These are phyloP conservation scores for Lycorma delicatula DNA, from an alignment of 1,140 invertebrate species.

Conservation along the genomic window DNA sequence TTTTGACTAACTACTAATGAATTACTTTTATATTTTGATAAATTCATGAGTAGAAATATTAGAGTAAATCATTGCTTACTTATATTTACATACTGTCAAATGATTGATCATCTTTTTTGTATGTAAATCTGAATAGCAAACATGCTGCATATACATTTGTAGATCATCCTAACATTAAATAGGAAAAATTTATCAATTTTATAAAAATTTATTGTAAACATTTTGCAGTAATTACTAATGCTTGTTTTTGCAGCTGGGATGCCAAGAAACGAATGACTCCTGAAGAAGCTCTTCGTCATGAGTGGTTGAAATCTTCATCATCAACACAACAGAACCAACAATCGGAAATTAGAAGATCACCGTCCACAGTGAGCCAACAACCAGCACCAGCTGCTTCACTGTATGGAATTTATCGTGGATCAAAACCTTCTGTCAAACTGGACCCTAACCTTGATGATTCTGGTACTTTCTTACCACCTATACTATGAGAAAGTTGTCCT, in stretches of 20 bases:
- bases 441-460: conserved; percentile 54
- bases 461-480: conserved; percentile 55
- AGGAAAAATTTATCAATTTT: no score
- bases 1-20: no score
- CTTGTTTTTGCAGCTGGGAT: conserved; percentile 68
- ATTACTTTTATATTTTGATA: no score
- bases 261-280: conserved; percentile 87
- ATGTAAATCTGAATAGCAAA: no score
- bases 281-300: conserved; percentile 71
- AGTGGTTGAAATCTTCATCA: conserved; percentile 50
- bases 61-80: no score
- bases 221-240: background rate
- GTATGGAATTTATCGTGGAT: background rate
- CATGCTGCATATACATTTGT: no score
- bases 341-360: conserved; percentile 15
- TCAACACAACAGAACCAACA: conserved; percentile 1
- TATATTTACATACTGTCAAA: no score
- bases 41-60: no score
- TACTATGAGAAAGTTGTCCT: conserved; percentile 40
- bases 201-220: background rate
- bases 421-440: background rate
- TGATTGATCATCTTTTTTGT: no score
- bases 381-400: background rate
- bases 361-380: conserved; percentile 15
- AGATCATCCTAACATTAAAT: no score